Conservation (phyloP, 2,888 invertebrate species). For the Tetragnatha montana region DNA sequence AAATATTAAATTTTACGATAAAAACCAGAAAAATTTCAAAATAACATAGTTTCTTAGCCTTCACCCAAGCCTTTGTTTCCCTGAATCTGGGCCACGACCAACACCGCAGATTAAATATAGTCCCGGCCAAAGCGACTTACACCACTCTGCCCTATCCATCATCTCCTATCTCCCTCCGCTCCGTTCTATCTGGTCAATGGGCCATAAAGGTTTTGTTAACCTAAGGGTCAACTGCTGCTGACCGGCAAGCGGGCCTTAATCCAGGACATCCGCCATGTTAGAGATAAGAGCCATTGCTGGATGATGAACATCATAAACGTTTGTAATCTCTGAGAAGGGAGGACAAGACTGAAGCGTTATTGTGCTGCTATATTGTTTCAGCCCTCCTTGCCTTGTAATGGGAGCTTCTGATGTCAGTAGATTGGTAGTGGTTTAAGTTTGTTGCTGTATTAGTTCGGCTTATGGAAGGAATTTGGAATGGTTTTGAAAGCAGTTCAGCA, state of each 20-base stretch:
- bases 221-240: conserved; percentile 60
- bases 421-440: not conserved
- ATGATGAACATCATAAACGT: conserved; percentile 54
- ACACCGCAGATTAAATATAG: not conserved
- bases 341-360: not conserved
- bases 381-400: not conserved
- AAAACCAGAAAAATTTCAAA: too few relatives aligned
- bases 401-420: not conserved
- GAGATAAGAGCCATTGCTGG: conserved; percentile 41
- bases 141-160: not conserved
- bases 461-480: too few relatives aligned
- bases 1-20: too few relatives aligned
- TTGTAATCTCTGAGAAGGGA: conserved; percentile 18
- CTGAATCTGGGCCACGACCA: too few relatives aligned
- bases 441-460: too few relatives aligned
- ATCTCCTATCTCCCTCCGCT: conserved; percentile 29
- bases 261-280: conserved; percentile 38
- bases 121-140: not conserved
- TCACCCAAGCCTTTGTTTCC: too few relatives aligned
- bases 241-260: conserved; percentile 38
- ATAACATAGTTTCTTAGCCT: too few relatives aligned
- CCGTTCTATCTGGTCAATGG: conserved; percentile 45
- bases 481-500: too few relatives aligned
- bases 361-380: not conserved
- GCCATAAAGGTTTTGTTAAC: conserved; percentile 63